A percentile compares a stretch with the other conserved stretches of the same genome.
These are phyloP conservation scores for roundworm (Caenorhabditis elegans) DNA, from an alignment of 1,140 invertebrate genomes.

Conservation along the genomic window DNA sequence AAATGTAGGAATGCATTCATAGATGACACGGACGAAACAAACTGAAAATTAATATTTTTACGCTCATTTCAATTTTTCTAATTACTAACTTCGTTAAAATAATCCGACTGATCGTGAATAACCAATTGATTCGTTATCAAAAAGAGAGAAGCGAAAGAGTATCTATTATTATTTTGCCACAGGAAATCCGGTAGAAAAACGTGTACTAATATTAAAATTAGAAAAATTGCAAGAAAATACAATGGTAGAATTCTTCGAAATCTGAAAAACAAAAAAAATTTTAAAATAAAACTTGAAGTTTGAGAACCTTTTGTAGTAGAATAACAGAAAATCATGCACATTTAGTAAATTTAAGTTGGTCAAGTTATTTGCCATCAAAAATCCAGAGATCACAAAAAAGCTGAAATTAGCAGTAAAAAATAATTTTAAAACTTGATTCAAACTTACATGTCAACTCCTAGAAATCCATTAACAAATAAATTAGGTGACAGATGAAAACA, in stretches of 20 bases:
- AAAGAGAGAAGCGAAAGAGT: background rate
- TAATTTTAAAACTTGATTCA: background rate
- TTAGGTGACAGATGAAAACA: background rate
- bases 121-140: constrained; percentile 8
- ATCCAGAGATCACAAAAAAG: constrained; percentile 35
- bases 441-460: constrained; percentile 26
- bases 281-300: too few relatives aligned
- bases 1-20: constrained; percentile 24
- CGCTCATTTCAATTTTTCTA: background rate
- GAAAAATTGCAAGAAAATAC: background rate
- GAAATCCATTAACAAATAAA: constrained; percentile 24
- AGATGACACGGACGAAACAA: background rate
- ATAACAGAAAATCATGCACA: background rate
- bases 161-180: background rate
- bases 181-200: background rate
- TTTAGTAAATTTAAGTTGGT: background rate
- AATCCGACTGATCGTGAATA: constrained; percentile 20
- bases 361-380: constrained; percentile 21
- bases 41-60: background rate
- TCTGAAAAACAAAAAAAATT: too few relatives aligned
- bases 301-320: constrained; percentile 31
- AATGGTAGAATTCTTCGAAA: constrained; percentile 29
- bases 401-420: background rate
- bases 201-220: background rate
- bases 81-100: background rate